These are phyloP conservation scores for Mionectes olivaceus DNA, from an alignment of 2,797 vertebrate species.

Conservation along the genomic window DNA sequence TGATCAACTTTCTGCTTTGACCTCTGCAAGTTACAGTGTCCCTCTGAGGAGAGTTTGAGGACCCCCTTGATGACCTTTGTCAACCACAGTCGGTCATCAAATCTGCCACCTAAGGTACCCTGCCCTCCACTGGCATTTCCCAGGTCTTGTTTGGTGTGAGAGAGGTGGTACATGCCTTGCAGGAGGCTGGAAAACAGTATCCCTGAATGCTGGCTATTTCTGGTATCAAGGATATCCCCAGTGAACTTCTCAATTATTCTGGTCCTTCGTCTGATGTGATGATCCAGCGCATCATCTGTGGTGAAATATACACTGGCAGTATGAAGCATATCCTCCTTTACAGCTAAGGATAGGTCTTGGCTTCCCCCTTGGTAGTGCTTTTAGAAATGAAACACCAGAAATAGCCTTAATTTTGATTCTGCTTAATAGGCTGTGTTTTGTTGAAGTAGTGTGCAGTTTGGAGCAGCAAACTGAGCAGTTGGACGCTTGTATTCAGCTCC, in stretches of 20 bases:
- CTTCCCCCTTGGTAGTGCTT: not conserved
- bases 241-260: not conserved
- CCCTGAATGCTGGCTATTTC: not conserved
- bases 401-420: not conserved
- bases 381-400: not conserved
- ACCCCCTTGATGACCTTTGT: not conserved
- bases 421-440: not conserved
- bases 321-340: not conserved
- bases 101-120: not conserved
- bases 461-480: not conserved
- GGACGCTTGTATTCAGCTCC: not conserved
- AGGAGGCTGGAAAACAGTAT: not conserved
- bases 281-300: not conserved
- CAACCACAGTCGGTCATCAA: fast-evolving
- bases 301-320: not conserved
- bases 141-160: not conserved
- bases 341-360: not conserved
- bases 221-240: not conserved
- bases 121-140: not conserved
- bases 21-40: not conserved
- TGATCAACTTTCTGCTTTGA: constrained; percentile 2
- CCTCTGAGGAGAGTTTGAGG: not conserved
- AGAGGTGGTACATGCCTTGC: not conserved
- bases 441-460: not conserved
- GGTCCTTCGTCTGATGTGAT: not conserved